phyloP scores from a whole-genome alignment of 2,888 invertebrate genomes.

The Lepidonotus clava region DNA sequence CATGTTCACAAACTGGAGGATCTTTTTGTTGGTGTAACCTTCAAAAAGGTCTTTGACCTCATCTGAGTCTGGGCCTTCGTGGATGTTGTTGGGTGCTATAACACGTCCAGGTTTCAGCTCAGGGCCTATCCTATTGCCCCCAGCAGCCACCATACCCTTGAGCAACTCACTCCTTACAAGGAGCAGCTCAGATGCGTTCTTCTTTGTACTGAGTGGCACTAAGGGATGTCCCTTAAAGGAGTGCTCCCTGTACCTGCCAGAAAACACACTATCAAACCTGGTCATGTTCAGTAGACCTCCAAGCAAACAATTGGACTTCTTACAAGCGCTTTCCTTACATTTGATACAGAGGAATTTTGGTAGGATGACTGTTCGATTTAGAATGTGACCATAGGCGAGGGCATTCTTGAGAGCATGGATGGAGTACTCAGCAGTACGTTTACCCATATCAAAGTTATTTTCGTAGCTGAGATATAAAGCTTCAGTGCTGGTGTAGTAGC shows the following conservation, averaged over 20 bases:
- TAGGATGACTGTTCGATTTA: not conserved
- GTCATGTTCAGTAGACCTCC: not conserved
- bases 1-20: not conserved
- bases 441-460: not conserved
- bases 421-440: not conserved
- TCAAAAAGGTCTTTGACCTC: not conserved
- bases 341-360: slow-evolving; percentile 3
- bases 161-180: not conserved
- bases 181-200: not conserved
- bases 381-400: not conserved
- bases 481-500: not conserved
- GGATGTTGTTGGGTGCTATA: not conserved
- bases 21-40: not conserved
- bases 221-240: slow-evolving; percentile 1
- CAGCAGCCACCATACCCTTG: not conserved
- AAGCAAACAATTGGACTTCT: not conserved
- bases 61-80: not conserved
- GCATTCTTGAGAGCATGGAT: slow-evolving; percentile 41
- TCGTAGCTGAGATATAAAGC: slow-evolving; percentile 12
- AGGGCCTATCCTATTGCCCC: not conserved
- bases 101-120: not conserved
- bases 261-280: not conserved
- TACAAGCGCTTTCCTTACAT: not conserved
- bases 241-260: not conserved
- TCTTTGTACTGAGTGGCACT: not conserved